Conservation (phyloP, 2,888 invertebrate species). For the Cantharis rustica region DNA sequence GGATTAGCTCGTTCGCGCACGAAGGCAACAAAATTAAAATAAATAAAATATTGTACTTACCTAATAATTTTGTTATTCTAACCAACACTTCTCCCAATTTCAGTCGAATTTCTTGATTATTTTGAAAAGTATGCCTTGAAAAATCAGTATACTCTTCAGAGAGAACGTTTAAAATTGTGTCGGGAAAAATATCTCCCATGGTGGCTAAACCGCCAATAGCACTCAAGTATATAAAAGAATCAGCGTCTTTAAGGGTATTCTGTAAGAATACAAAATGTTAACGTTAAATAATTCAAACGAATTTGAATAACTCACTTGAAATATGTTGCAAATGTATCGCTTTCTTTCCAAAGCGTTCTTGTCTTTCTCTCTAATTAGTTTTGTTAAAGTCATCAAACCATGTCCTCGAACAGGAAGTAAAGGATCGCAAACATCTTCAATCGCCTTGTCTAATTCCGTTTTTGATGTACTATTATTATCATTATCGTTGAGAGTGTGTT, state of each 20-base stretch:
- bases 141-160: constrained; percentile 66
- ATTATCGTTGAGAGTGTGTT: constrained; percentile 47
- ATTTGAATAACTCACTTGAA: constrained; percentile 63
- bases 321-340: constrained; percentile 70
- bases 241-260: constrained; percentile 76
- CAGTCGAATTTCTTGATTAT: constrained; percentile 65
- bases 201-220: constrained; percentile 77
- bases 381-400: constrained; percentile 73
- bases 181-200: constrained; percentile 68
- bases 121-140: constrained; percentile 49
- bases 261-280: constrained; percentile 51
- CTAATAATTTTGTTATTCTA: constrained; percentile 71
- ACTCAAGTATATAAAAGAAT: constrained; percentile 81
- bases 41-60: constrained; percentile 56
- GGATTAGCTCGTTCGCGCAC: background rate
- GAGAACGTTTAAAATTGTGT: constrained; percentile 69
- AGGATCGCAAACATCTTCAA: constrained; percentile 71
- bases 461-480: constrained; percentile 38
- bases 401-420: constrained; percentile 81
- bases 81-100: constrained; percentile 84
- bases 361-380: constrained; percentile 72
- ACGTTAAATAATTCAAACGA: background rate
- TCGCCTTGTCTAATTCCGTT: constrained; percentile 64
- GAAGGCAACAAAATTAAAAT: background rate
- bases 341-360: constrained; percentile 66